Evolutionary conservation across 2,113 vertebrate genomes (phyloP).

Genomic region (Montifringilla adamsi): DNA sequence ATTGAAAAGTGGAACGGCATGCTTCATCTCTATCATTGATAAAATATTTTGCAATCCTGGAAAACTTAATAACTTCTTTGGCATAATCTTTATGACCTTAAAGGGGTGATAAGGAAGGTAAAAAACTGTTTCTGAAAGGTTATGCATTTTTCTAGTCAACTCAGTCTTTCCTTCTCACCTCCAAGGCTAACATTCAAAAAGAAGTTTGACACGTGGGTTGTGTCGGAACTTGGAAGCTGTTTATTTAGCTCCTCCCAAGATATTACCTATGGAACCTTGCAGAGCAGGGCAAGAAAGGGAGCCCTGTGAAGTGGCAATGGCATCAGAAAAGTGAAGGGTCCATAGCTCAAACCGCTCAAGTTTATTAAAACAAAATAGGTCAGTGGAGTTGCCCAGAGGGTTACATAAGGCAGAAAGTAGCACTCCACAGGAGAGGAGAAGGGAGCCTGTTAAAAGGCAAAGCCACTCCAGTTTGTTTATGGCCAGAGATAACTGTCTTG

Average conservation of each 20-base stretch:
- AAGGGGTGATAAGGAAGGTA: conserved; percentile 58
- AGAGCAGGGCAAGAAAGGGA: conserved; percentile 19
- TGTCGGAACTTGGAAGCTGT: conserved; percentile 43
- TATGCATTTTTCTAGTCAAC: conserved; percentile 34
- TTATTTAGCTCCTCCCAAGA: conserved; percentile 52
- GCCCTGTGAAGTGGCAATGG: background rate
- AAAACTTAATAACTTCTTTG: conserved; percentile 56
- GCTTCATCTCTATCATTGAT: conserved; percentile 56
- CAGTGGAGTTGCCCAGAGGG: conserved; percentile 30
- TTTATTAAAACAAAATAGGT: conserved; percentile 59
- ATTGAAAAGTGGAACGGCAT: conserved; percentile 40
- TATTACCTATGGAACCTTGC: background rate
- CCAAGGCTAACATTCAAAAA: conserved; percentile 46
- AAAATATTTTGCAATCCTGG: conserved; percentile 68
- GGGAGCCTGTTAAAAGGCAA: conserved; percentile 58
- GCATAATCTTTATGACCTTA: conserved; percentile 59
- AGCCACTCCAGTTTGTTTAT: conserved; percentile 51
- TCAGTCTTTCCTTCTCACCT: conserved; percentile 44
- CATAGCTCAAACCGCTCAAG: conserved; percentile 34
- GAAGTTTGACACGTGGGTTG: conserved; percentile 22
- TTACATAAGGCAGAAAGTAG: conserved; percentile 51
- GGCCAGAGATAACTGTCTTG: conserved; percentile 19
- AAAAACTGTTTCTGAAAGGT: conserved; percentile 55
- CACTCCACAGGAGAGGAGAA: conserved; percentile 25
- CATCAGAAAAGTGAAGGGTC: background rate